Evolutionary conservation across 1,140 invertebrate species (phyloP), one percentile per base, ranked within the genome.

Genomic region (Arctopsyche grandis): DNA sequence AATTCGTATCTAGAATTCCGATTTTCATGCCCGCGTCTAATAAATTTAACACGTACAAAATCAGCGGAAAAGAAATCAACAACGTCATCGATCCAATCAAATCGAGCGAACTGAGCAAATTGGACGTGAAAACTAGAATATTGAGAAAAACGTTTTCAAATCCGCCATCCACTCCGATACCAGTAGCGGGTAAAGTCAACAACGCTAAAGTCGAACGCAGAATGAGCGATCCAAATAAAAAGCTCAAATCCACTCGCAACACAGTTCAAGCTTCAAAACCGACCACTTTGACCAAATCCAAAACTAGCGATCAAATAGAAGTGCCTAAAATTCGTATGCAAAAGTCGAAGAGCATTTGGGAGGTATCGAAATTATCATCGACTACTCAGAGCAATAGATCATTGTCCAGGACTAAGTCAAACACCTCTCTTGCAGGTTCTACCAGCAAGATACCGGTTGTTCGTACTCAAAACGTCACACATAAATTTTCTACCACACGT

Each of bases 361-460:
- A 91, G 83, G 85, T 91, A 58, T 86, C 87, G 43, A 88, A 88
- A 73, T 85, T 86, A 83, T 78, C 85, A 12, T 83, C 85, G 10
- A 44, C 58, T 70, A 9, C 84, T 22, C 75, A 75, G 21, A 69
- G 38, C 48, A 60, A 71, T 66, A 82, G 63, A 66, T 52, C 78
- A 0, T 84, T 89, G 79, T 86, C 88, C 82, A 86, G 87, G 82
- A 88, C 88, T 14, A 87, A 86, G 82, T 89, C 88, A 22, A 86
- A 85, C 46, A 87, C 87, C 86, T 89, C 88, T 88, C 88, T 89
- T 85, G 83, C 87, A 85, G 87, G 87, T 83, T 89, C 88, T 88
- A 85, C 86, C 24, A 89, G 89, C 82, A 90, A 90, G 86, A 91
- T 91, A 85, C 90, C 90, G 84, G 87, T 89, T 84, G 87, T 88